phyloP scores from a whole-genome alignment of 2,888 invertebrate species.

The Chaetoderma sp. region DNA sequence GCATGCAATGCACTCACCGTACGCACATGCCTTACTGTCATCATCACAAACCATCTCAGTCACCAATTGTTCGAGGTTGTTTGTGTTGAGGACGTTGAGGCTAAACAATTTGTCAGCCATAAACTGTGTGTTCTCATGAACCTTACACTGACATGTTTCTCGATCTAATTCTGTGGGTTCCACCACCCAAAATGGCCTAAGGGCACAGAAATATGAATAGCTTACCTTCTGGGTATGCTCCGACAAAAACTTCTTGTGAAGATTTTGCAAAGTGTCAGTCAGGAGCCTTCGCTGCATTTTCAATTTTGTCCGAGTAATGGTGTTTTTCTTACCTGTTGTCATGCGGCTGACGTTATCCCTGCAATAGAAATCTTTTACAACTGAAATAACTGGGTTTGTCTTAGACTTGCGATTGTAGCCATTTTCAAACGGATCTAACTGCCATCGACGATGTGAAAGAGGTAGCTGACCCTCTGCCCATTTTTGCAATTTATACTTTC shows the following conservation, averaged over 20 bases:
- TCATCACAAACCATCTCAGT: too few species aligned
- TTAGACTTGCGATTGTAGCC: too few species aligned
- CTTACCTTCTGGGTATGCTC: slow-evolving; percentile 7
- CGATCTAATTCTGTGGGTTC: slow-evolving; percentile 24
- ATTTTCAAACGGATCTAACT: too few species aligned
- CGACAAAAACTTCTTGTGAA: slow-evolving; percentile 25
- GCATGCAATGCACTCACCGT: too few species aligned
- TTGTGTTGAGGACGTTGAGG: neutral
- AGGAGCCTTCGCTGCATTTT: slow-evolving; percentile 32
- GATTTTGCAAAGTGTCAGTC: slow-evolving; percentile 17
- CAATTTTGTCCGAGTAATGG: slow-evolving; percentile 24
- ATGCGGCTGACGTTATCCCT: slow-evolving; percentile 23
- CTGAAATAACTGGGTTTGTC: too few species aligned
- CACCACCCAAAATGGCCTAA: slow-evolving; percentile 36
- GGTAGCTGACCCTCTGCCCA: too few species aligned
- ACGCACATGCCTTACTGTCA: too few species aligned
- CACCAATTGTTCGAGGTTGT: too few species aligned
- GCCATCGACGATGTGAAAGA: too few species aligned
- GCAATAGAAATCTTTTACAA: slow-evolving; percentile 15
- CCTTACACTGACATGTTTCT: slow-evolving; percentile 33
- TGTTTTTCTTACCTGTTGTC: slow-evolving; percentile 24
- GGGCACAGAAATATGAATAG: slow-evolving; percentile 23
- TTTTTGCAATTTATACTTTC: too few species aligned
- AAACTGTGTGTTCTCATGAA: slow-evolving; percentile 24
- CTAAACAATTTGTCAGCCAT: slow-evolving; percentile 14